These are phyloP conservation scores for Oncorhynchus gorbuscha DNA, from an alignment of 2,113 vertebrate species.

Conservation along the genomic window DNA sequence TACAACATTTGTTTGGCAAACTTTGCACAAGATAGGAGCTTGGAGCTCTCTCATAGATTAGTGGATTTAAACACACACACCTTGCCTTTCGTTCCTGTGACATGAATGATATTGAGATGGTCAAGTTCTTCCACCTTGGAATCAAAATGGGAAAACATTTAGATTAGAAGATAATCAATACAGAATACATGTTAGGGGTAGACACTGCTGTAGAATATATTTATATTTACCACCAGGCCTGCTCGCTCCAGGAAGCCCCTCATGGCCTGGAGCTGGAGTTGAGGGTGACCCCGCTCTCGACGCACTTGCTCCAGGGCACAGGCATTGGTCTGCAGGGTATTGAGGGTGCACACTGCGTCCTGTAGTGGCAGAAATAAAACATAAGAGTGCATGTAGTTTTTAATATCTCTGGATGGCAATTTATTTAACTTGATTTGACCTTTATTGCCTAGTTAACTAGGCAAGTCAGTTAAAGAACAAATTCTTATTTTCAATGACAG, in stretches of 20 bases:
- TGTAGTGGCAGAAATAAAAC: conserved; percentile 47
- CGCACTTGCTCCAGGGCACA: conserved; percentile 84
- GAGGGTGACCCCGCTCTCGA: conserved; percentile 73
- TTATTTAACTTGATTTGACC: too few species aligned
- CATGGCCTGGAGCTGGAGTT: conserved; percentile 86
- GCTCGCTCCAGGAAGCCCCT: conserved; percentile 78
- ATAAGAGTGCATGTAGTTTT: not conserved
- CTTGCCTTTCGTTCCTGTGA: conserved; percentile 97
- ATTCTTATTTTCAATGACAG: too few species aligned
- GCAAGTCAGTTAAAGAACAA: too few species aligned
- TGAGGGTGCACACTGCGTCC: conserved; percentile 91
- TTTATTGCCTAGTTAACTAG: too few species aligned
- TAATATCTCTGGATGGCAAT: not conserved
- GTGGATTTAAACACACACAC: conserved; percentile 61
- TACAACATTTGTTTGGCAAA: not conserved
- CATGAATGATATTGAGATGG: conserved; percentile 89
- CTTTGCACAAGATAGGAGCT: too few species aligned
- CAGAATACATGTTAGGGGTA: not conserved
- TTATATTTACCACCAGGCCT: conserved; percentile 78
- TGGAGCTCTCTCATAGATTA: too few species aligned
- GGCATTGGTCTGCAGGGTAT: conserved; percentile 93
- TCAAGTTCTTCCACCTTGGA: conserved; percentile 87
- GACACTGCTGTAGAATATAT: not conserved
- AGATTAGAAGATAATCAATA: not conserved
- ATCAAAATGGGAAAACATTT: not conserved